phyloP scores from a whole-genome alignment of 1,140 invertebrate species.

The Sitodiplosis mosellana region DNA sequence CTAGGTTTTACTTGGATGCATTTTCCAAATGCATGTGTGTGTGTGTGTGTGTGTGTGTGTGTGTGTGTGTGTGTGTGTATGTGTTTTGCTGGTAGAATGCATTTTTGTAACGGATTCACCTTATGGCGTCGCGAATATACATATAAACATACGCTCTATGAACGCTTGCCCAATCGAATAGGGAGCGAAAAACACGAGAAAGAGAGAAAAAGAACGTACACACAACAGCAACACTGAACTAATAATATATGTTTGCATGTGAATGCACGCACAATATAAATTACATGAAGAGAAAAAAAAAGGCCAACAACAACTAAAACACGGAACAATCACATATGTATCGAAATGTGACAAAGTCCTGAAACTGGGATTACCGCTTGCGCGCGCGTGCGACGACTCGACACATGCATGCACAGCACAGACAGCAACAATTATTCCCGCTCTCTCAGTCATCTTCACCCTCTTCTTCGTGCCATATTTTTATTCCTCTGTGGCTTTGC shows the following conservation, averaged over 20 bases:
- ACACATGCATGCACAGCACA: too few species aligned
- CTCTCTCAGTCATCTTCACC: constrained; percentile 1
- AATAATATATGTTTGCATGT: neutral
- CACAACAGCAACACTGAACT: neutral
- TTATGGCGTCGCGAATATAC: neutral
- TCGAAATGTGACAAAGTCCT: constrained; percentile 1
- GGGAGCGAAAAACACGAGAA: neutral
- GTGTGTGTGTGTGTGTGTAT: too few species aligned
- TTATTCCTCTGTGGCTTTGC: neutral
- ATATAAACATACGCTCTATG: neutral
- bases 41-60: too few species aligned
- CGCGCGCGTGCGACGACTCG: neutral
- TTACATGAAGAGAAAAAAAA: neutral
- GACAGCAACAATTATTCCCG: neutral
- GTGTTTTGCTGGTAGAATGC: too few species aligned
- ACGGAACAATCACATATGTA: constrained; percentile 1
- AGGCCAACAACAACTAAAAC: neutral
- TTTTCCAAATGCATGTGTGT: too few species aligned
- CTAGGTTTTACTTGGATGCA: too few species aligned
- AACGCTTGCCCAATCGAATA: neutral
- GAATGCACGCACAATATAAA: neutral
- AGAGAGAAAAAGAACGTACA: neutral
- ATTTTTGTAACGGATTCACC: neutral
- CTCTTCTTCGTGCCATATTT: constrained; percentile 1
- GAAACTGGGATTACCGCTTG: neutral